Conservation (phyloP, 2,113 vertebrate genomes). For the Passer montanus region DNA sequence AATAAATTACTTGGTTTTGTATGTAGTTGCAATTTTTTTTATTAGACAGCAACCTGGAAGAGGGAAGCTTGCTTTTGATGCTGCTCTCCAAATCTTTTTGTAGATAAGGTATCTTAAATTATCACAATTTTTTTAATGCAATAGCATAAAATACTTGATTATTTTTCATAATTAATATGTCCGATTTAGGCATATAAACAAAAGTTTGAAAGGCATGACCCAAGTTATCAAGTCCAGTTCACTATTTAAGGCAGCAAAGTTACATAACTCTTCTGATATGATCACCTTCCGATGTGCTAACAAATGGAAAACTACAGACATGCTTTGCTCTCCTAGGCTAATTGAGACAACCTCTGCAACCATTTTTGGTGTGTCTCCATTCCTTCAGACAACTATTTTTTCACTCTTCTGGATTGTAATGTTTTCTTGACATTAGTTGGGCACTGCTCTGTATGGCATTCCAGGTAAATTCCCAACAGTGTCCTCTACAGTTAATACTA, state of each 20-base stretch:
- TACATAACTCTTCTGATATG: rapidly evolving
- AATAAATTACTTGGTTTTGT: constrained; percentile 41
- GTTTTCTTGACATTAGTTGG: not conserved
- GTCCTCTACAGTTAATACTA: not conserved
- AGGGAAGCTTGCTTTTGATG: not conserved
- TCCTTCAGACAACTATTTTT: not conserved
- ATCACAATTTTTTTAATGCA: not conserved
- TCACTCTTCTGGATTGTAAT: not conserved
- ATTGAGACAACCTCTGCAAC: not conserved
- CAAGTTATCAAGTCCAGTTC: not conserved
- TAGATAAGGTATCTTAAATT: not conserved
- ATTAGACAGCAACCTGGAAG: not conserved
- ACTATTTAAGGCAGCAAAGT: not conserved
- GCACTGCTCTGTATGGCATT: not conserved
- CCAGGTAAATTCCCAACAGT: not conserved
- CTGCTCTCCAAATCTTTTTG: not conserved
- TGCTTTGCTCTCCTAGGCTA: not conserved
- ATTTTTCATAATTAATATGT: not conserved
- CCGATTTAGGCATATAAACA: not conserved
- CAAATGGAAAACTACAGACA: not conserved
- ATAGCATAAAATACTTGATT: not conserved
- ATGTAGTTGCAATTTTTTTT: not conserved
- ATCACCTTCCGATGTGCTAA: not conserved
- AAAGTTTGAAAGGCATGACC: not conserved
- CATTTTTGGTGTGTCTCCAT: not conserved